Conservation (phyloP, 2,113 vertebrate species). For the Picathartes gymnocephalus region DNA sequence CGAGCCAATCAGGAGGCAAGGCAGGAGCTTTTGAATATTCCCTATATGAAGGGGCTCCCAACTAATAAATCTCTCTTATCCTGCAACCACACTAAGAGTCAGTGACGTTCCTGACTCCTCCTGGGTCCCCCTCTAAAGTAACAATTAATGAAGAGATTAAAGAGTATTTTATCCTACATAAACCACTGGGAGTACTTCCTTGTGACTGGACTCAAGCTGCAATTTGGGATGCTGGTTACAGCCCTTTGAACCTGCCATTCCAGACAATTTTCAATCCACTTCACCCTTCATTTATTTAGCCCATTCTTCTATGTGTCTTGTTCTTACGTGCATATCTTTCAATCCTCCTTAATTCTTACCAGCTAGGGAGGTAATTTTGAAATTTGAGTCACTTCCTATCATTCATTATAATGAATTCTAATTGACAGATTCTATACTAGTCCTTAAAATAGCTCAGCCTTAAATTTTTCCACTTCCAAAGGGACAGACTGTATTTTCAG, state of each 20-base stretch:
- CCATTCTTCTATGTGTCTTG: not conserved
- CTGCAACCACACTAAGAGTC: too few species aligned
- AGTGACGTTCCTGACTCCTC: too few species aligned
- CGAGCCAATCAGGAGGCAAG: too few species aligned
- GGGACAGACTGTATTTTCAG: not conserved
- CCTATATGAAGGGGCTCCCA: too few species aligned
- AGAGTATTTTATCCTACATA: not conserved
- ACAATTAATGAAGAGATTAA: not conserved
- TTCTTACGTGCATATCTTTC: not conserved
- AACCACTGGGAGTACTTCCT: fast-evolving
- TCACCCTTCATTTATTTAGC: not conserved
- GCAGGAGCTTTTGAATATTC: too few species aligned
- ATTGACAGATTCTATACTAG: not conserved
- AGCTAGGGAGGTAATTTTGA: not conserved
- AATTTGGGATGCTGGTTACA: not conserved
- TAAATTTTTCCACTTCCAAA: not conserved
- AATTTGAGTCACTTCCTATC: not conserved
- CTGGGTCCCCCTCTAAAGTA: too few species aligned
- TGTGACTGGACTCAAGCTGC: not conserved
- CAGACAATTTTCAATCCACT: not conserved
- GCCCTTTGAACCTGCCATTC: not conserved
- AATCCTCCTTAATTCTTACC: not conserved
- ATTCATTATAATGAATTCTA: not conserved
- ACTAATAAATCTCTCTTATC: too few species aligned
- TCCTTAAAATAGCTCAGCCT: not conserved